Percentiles rank a stretch among this genome's conserved stretches.
Evolutionary conservation across 2,797 vertebrate species (phyloP).

Genomic region (Halcyon leucocephala): DNA sequence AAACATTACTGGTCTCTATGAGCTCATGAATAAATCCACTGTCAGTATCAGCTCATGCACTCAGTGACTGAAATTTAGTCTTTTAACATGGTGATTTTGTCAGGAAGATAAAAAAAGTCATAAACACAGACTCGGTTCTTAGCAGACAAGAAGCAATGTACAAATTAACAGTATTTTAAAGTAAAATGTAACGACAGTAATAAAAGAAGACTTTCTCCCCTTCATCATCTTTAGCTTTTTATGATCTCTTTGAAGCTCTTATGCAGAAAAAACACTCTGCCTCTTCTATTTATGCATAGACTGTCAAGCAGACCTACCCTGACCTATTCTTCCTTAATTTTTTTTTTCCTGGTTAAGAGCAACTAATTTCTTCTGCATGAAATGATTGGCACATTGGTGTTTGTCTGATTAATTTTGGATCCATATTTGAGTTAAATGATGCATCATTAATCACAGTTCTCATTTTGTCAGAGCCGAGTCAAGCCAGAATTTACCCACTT

Average conservation of each 20-base stretch:
- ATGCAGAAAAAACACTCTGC: neutral
- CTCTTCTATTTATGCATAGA: neutral
- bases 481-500: neutral
- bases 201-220: neutral
- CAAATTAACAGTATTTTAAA: neutral
- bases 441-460: neutral
- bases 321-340: neutral
- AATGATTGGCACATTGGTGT: neutral
- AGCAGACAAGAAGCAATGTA: neutral
- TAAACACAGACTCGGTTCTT: neutral
- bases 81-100: neutral
- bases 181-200: neutral
- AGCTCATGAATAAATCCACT: neutral
- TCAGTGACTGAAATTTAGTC: neutral
- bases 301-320: neutral
- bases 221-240: neutral
- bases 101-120: neutral
- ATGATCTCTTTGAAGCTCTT: neutral
- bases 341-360: neutral
- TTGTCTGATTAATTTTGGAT: neutral
- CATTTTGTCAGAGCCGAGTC: neutral
- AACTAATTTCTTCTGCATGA: neutral
- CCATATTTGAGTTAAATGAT: neutral
- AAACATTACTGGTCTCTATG: neutral
- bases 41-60: neutral